Conservation (phyloP, 1,140 invertebrate genomes). For the Anoplolepis gracilipes region DNA sequence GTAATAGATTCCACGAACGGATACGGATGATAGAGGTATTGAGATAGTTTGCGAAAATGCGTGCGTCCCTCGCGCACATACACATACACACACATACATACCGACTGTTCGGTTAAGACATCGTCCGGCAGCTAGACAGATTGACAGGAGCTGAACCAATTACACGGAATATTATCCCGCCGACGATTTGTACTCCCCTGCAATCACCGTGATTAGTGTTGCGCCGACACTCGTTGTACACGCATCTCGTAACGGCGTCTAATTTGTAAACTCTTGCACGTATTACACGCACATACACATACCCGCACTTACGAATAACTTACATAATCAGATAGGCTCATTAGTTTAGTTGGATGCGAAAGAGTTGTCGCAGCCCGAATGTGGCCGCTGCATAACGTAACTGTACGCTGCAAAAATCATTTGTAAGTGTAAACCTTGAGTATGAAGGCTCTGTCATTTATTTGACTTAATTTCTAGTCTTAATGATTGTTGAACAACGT, state of each 20-base stretch:
- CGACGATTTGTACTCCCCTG: conserved; percentile 79
- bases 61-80: conserved; percentile 69
- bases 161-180: conserved; percentile 82
- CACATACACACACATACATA: too few relatives aligned
- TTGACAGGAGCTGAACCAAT: conserved; percentile 84
- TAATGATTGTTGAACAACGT: conserved; percentile 45
- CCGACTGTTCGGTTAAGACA: conserved; percentile 78
- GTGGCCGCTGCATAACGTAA: conserved; percentile 54
- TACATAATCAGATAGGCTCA: conserved; percentile 72
- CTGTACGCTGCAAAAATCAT: conserved; percentile 50
- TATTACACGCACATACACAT: conserved; percentile 35
- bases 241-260: conserved; percentile 77
- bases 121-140: conserved; percentile 79
- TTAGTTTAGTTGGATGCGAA: conserved; percentile 61
- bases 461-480: conserved; percentile 15
- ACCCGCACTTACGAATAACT: conserved; percentile 31
- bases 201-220: conserved; percentile 83
- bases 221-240: conserved; percentile 79
- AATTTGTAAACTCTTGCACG: conserved; percentile 80
- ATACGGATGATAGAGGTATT: conserved; percentile 65
- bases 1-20: conserved; percentile 75
- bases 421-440: conserved; percentile 50
- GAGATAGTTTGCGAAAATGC: conserved; percentile 76
- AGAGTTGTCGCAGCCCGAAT: conserved; percentile 55
- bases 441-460: conserved; percentile 40